Evolutionary conservation across 1,140 invertebrate genomes (phyloP).

Genomic region (Teleogryllus occipitalis): DNA sequence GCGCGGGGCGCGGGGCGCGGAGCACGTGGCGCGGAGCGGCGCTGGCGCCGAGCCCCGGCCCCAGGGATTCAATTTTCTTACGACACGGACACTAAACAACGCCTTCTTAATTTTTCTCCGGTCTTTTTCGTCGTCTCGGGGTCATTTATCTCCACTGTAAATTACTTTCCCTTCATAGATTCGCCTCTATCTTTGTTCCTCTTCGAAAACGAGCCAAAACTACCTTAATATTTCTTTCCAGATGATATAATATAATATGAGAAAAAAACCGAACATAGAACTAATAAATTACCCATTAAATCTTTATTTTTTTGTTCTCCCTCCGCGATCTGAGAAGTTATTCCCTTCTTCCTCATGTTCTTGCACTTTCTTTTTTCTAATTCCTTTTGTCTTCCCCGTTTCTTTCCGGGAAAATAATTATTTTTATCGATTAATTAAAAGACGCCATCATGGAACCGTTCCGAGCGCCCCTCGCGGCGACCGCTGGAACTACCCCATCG

Average conservation of each 20-base stretch:
- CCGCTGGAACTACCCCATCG: not conserved
- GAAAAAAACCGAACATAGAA: not conserved
- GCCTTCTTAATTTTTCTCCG: not conserved
- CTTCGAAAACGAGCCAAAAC: slow-evolving; percentile 3
- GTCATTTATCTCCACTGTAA: not conserved
- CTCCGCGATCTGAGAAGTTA: not conserved
- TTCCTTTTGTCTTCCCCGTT: not conserved
- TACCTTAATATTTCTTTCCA: slow-evolving; percentile 1
- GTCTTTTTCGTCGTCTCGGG: not conserved
- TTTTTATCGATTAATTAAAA: slow-evolving; percentile 6
- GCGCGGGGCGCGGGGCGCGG: too few relatives aligned
- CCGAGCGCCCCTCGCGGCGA: not conserved
- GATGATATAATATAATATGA: slow-evolving; percentile 6
- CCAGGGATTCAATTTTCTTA: too few relatives aligned
- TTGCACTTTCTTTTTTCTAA: not conserved
- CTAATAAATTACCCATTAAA: slow-evolving; percentile 6
- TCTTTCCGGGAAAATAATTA: not conserved
- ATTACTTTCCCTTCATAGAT: slow-evolving; percentile 1
- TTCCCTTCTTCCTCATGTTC: not conserved
- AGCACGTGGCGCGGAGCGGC: too few relatives aligned
- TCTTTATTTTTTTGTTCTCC: not conserved
- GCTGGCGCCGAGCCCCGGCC: too few relatives aligned
- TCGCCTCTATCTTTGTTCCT: not conserved
- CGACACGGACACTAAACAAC: slow-evolving; percentile 1
- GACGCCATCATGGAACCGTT: not conserved